These are phyloP conservation scores for Ambastaia sidthimunki DNA, from an alignment of 2,797 vertebrate genomes.

Conservation along the genomic window DNA sequence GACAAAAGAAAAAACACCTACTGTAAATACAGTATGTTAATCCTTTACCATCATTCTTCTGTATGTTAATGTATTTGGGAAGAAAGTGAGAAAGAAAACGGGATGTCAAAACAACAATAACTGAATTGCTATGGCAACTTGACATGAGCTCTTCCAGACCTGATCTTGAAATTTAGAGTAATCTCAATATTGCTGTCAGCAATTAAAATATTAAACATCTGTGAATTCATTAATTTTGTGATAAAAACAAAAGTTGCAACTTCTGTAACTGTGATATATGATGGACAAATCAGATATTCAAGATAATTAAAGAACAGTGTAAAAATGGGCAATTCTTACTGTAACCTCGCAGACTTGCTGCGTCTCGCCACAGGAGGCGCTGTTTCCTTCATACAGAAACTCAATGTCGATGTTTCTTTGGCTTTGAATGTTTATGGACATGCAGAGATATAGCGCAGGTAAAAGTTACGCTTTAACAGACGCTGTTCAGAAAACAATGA, in stretches of 20 bases:
- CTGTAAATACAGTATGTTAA: background rate
- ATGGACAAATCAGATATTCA: background rate
- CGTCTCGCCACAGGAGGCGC: conserved; percentile 27
- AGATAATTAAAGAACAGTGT: background rate
- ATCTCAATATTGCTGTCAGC: background rate
- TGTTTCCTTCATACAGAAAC: conserved; percentile 39
- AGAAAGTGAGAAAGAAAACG: background rate
- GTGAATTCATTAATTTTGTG: no score
- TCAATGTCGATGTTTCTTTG: no score
- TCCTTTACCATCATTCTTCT: background rate
- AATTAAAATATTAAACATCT: background rate
- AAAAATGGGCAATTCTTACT: background rate
- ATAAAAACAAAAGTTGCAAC: background rate
- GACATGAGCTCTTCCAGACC: background rate
- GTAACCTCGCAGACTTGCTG: background rate
- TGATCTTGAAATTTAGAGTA: background rate
- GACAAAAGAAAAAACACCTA: background rate
- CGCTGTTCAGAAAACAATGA: conserved; percentile 36
- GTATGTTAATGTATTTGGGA: background rate
- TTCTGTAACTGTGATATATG: background rate
- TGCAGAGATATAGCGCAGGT: background rate
- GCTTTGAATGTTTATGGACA: background rate
- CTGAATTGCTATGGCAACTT: background rate
- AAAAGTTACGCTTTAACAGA: background rate
- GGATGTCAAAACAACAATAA: background rate